Base-by-base conservation (phyloP, 2,888 invertebrate species). In the Tricholauxania praeusta region DNA sequence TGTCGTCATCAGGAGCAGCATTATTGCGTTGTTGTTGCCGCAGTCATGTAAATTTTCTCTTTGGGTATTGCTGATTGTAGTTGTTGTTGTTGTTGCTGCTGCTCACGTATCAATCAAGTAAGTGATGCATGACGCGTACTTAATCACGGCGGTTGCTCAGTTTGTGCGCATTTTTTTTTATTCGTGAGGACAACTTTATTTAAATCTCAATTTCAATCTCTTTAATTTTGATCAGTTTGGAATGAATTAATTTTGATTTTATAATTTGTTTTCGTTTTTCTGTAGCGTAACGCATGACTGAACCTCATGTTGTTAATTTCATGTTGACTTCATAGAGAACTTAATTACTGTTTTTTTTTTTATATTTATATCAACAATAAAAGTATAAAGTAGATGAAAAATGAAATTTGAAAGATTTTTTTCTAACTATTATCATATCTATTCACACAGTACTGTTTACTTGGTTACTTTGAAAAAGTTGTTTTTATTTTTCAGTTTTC, bases 101-200 rank as follows among this genome's bases (percentile, higher is more conserved):
- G 76, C 76, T 83, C 80, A 84, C 82, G 83, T 81, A 82, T 83
- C 82, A 83, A 83, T 84, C 80, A 81, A 39, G 48, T 59, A 12
- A 57, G n/a, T 51, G 67, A 19, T 68, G 71, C 82, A 75, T 72
- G 60, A 65, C 71, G 63, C 69, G 28, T 59, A 71, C 66, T 75
- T 73, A 53, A 72, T 76, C 72, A 78, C 74, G 39, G 12, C 19
- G n/a, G 14, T 39, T 10, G n/a, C 14, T 39, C 14, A 52, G 39
- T 32, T 66, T 51, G 39, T 67, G 62, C 47, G 17, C 22, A n/a
- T 53, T 55, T 57, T 62, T 65, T 65, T 32, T 66, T 64, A n/a
- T 67, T 63, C 5, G 17, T 59, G 19, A 49, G 39, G 60, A 74
- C 73, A 74, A 74, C 72, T 75, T 74, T 52, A 75, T 74, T 75